Evolutionary conservation across 2,797 vertebrate species (phyloP).

Genomic region (Epinephelus coioides): DNA sequence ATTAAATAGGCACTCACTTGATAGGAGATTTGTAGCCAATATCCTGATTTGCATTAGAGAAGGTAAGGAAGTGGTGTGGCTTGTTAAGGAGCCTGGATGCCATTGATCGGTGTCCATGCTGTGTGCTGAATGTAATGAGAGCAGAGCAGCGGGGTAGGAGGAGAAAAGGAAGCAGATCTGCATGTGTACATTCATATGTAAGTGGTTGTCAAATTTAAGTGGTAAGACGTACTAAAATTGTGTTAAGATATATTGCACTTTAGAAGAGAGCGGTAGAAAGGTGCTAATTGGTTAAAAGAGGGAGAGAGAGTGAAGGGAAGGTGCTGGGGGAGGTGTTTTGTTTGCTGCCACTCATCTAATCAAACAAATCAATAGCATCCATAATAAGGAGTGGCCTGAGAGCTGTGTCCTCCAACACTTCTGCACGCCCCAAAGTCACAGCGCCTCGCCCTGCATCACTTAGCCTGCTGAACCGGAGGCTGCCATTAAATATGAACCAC

Average conservation of each 20-base stretch:
- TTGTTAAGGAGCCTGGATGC: constrained; percentile 79
- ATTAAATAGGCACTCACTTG: constrained; percentile 83
- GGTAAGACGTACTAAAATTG: too few species aligned
- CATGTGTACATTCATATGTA: constrained; percentile 37
- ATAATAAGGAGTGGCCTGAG: constrained; percentile 71
- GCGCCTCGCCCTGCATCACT: constrained; percentile 73
- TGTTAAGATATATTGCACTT: not conserved
- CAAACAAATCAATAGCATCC: constrained; percentile 78
- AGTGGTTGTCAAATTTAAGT: constrained; percentile 34
- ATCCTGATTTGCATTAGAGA: constrained; percentile 85
- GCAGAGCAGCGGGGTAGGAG: constrained; percentile 20
- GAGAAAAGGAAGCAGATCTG: constrained; percentile 48
- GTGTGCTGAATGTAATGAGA: constrained; percentile 80
- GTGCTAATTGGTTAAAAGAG: constrained; percentile 16
- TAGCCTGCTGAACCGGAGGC: constrained; percentile 74
- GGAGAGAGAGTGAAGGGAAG: not conserved
- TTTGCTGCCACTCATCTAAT: constrained; percentile 74
- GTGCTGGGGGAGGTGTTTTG: constrained; percentile 24
- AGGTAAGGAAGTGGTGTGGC: constrained; percentile 81
- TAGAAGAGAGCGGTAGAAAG: not conserved
- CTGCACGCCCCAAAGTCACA: constrained; percentile 75
- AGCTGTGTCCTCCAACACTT: constrained; percentile 73
- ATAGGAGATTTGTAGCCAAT: constrained; percentile 84
- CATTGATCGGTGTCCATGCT: constrained; percentile 81
- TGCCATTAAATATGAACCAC: constrained; percentile 82